Evolutionary conservation across 2,797 vertebrate species (phyloP).

Genomic region (Gouania willdenowi): DNA sequence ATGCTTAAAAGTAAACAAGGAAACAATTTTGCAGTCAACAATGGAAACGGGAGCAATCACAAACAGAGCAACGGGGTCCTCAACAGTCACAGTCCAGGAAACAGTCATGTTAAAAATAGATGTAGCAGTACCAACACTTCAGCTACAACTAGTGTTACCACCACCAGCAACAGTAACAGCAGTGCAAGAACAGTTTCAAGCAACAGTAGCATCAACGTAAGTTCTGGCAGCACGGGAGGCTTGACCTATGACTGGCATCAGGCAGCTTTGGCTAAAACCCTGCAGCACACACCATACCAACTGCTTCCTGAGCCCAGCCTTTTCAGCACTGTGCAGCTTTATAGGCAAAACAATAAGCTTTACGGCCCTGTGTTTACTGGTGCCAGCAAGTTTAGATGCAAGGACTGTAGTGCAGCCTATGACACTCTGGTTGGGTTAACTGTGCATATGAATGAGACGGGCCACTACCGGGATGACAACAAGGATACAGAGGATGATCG

Average conservation of each 20-base stretch:
- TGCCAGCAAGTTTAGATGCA: constrained; percentile 97
- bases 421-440: constrained; percentile 96
- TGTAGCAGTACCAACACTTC: constrained; percentile 59
- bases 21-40: constrained; percentile 67
- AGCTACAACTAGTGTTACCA: constrained; percentile 51
- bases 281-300: constrained; percentile 91
- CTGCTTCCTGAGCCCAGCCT: constrained; percentile 95
- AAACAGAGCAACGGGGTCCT: constrained; percentile 74
- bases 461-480: constrained; percentile 98
- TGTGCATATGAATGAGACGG: constrained; percentile 97
- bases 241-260: constrained; percentile 84
- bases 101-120: constrained; percentile 49
- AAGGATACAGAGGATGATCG: constrained; percentile 90
- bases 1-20: constrained; percentile 85
- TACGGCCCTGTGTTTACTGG: constrained; percentile 97
- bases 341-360: constrained; percentile 95
- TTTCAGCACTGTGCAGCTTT: constrained; percentile 97
- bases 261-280: constrained; percentile 93
- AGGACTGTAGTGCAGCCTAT: constrained; percentile 96
- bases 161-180: constrained; percentile 51
- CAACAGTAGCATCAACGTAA: constrained; percentile 69
- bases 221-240: constrained; percentile 72
- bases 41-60: constrained; percentile 75
- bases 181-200: constrained; percentile 61
- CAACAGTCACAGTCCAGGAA: constrained; percentile 61